These are phyloP conservation scores for Epiblema foenella DNA, from an alignment of 2,888 invertebrate genomes.

Conservation along the genomic window DNA sequence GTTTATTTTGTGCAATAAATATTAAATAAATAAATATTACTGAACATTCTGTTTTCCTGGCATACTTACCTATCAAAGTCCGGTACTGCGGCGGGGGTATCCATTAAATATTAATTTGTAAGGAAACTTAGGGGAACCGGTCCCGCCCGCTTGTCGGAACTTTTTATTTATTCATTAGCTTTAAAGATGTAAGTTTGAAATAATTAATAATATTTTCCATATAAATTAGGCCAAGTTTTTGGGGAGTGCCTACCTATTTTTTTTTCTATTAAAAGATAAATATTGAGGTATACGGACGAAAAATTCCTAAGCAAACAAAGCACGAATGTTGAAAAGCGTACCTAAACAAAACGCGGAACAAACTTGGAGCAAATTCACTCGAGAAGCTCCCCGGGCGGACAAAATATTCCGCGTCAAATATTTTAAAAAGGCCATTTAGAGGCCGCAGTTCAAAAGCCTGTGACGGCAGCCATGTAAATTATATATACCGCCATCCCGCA, in stretches of 20 bases:
- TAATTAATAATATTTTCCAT: conserved; percentile 20
- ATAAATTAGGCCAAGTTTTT: conserved; percentile 6
- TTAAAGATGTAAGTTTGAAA: conserved; percentile 17
- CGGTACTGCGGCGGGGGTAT: background rate
- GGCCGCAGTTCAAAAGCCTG: conserved; percentile 43
- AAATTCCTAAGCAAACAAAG: background rate
- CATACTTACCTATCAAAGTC: background rate
- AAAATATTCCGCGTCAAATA: conserved; percentile 40
- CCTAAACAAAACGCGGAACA: conserved; percentile 9
- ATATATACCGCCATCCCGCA: conserved; percentile 39
- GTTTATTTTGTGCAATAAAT: too few relatives aligned
- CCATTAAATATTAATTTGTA: conserved; percentile 39
- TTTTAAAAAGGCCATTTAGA: conserved; percentile 45
- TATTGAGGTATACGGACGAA: too few relatives aligned
- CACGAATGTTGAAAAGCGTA: conserved; percentile 1
- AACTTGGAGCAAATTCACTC: conserved; percentile 20
- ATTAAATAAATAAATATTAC: too few relatives aligned
- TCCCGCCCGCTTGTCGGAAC: conserved; percentile 6
- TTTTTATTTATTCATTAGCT: conserved; percentile 32
- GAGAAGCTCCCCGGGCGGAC: conserved; percentile 21
- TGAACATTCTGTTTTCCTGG: conserved; percentile 3
- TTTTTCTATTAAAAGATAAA: background rate
- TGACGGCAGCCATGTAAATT: conserved; percentile 42
- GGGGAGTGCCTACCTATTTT: background rate
- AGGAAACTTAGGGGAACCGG: conserved; percentile 35